Evolutionary conservation across 2,113 vertebrate genomes (phyloP).

Genomic region (Equus przewalskii): DNA sequence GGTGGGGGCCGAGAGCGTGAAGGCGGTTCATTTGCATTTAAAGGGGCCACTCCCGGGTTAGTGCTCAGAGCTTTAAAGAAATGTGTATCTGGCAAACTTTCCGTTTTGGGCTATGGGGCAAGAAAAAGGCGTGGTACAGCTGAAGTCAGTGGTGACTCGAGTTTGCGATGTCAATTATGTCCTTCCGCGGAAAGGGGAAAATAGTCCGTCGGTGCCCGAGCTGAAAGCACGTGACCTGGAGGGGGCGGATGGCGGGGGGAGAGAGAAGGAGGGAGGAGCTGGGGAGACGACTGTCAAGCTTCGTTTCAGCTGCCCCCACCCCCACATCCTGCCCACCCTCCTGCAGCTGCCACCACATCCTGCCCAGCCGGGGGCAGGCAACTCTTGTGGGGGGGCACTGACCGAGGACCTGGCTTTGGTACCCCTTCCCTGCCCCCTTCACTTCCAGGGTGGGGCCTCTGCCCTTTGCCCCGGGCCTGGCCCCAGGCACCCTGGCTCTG

Average conservation of each 20-base stretch:
- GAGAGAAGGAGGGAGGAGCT: conserved; percentile 76
- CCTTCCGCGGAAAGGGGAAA: conserved; percentile 81
- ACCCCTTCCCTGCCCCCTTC: conserved; percentile 58
- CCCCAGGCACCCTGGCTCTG: conserved; percentile 22
- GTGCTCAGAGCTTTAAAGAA: conserved; percentile 28
- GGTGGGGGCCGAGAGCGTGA: conserved; percentile 3
- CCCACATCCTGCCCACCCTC: conserved; percentile 85
- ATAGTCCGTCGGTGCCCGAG: conserved; percentile 76
- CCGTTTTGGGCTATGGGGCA: background rate
- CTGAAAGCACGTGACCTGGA: conserved; percentile 76
- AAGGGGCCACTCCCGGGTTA: conserved; percentile 64
- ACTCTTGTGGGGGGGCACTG: conserved; percentile 73
- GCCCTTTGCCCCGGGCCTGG: conserved; percentile 61
- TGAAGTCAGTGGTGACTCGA: background rate
- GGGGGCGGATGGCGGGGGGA: conserved; percentile 68
- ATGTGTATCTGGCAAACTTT: conserved; percentile 67
- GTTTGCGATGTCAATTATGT: conserved; percentile 54
- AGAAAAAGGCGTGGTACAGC: conserved; percentile 46
- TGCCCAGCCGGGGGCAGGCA: conserved; percentile 76
- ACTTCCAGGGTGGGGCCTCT: conserved; percentile 64
- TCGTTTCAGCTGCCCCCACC: conserved; percentile 81
- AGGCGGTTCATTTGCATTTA: conserved; percentile 82
- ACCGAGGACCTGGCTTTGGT: conserved; percentile 63
- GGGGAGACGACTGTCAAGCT: conserved; percentile 74
- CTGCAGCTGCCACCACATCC: conserved; percentile 83